Base-by-base conservation (phyloP, 2,888 invertebrate species). In the Resseliella maxima region DNA sequence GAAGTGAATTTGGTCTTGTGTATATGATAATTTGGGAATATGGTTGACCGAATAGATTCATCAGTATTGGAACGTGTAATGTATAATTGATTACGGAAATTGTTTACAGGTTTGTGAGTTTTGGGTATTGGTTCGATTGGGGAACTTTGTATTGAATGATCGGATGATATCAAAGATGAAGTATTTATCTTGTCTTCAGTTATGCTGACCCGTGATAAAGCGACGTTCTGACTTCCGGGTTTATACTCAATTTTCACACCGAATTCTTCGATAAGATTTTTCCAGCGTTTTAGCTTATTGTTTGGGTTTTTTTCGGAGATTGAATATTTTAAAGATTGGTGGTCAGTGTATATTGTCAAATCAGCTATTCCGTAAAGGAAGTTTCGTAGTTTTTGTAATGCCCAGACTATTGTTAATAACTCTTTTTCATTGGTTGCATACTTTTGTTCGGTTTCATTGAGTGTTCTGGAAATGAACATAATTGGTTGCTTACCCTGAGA, bases 281-380 rank as follows among this genome's bases (percentile, higher is more conserved):
- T 87, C 90, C 90, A 91, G 0, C 90, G 86, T 0, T 89, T 89
- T 3, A 90, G 87, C 87, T 90, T 88, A 0, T 89, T 89, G 38
- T 89, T 90, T 0, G 90, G 90, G 8, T 91, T 90, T 88, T 90
- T 90, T 0, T 90, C 72, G 0, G 88, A 89, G 88, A 90, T 89
- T 0, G 91, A 86, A 89, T 90, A 91, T 3, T 88, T 88, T 3
- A 91, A 86, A 0, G 90, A 90, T 86, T 89, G 88, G 87, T 91
- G 91, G 86, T 91, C 91, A 0, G 90, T 91, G 0, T 89, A 88
- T 0, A 91, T 90, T 0, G 87, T 89, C 46, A 91, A 91, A 27
- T 64, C 64, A 27, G 64, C 64, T 64, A 64, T 88, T 3, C 90
- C 90, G 36, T 90, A 90, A 5, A 91, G 45, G 36, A 90, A 90